These are phyloP conservation scores for Gadopsis marmoratus DNA, from an alignment of 2,797 vertebrate genomes.

Conservation along the genomic window DNA sequence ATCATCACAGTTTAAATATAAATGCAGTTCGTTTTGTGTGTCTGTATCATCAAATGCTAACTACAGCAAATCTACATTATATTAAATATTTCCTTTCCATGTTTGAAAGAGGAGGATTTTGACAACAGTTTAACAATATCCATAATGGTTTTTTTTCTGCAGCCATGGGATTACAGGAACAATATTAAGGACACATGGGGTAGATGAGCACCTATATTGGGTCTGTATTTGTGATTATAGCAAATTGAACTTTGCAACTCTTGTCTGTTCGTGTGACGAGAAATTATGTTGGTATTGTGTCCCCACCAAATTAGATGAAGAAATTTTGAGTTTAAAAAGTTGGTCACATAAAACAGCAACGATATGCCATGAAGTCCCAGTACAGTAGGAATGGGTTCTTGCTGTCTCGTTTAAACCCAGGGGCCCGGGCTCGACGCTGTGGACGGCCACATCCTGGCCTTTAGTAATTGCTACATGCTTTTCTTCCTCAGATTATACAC, in stretches of 20 bases:
- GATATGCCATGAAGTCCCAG: constrained; percentile 36
- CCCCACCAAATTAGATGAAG: constrained; percentile 4
- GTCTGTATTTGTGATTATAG: background rate
- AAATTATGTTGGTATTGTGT: background rate
- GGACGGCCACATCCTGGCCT: constrained; percentile 82
- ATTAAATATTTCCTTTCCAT: background rate
- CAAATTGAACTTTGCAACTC: background rate
- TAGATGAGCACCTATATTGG: background rate
- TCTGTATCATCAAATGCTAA: constrained; percentile 11
- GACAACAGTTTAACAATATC: background rate
- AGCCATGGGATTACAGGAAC: background rate
- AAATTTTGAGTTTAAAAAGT: constrained; percentile 8
- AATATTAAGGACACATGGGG: background rate
- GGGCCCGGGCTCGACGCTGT: constrained; percentile 71
- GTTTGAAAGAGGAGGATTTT: background rate
- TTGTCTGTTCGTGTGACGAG: background rate
- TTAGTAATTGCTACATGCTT: constrained; percentile 86
- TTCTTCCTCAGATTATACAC: constrained; percentile 83
- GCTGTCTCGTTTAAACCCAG: constrained; percentile 60
- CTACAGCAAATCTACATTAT: background rate
- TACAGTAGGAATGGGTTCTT: constrained; percentile 50
- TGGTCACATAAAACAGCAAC: constrained; percentile 31
- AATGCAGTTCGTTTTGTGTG: background rate
- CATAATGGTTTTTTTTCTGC: background rate
- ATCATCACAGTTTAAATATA: constrained; percentile 14